Evolutionary conservation across 2,888 invertebrate species (phyloP).

Genomic region (Papilio demoleus): DNA sequence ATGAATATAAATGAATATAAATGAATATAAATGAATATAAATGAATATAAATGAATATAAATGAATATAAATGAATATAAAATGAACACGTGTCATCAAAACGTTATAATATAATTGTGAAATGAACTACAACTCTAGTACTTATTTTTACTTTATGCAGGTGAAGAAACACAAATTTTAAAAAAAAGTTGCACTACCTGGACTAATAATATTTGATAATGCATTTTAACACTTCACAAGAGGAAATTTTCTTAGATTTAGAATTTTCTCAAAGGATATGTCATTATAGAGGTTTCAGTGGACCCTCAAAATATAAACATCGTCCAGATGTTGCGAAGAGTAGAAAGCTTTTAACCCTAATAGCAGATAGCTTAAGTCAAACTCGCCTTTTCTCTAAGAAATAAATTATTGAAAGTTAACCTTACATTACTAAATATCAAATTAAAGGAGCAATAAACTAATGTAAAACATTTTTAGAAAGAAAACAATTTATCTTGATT

Average conservation of each 20-base stretch:
- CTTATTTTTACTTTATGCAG: too few relatives aligned
- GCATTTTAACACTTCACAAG: too few relatives aligned
- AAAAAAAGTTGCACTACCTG: too few relatives aligned
- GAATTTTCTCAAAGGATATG: constrained; percentile 60
- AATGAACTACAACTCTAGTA: too few relatives aligned
- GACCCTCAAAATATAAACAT: constrained; percentile 82
- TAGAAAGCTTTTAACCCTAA: constrained; percentile 78
- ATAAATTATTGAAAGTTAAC: not conserved
- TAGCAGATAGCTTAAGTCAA: constrained; percentile 77
- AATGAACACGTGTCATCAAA: too few relatives aligned
- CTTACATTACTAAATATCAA: not conserved
- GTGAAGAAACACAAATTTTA: too few relatives aligned
- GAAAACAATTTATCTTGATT: not conserved
- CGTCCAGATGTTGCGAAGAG: constrained; percentile 80
- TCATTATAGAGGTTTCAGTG: constrained; percentile 80
- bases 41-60: too few relatives aligned
- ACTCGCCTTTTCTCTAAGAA: constrained; percentile 29
- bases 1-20: too few relatives aligned
- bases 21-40: too few relatives aligned
- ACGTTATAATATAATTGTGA: too few relatives aligned
- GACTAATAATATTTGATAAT: too few relatives aligned
- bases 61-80: too few relatives aligned
- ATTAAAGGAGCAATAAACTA: not conserved
- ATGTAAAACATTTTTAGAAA: not conserved
- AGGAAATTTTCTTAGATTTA: not conserved